phyloP scores from a whole-genome alignment of 2,888 invertebrate genomes.

The Eupithecia exiguata region DNA sequence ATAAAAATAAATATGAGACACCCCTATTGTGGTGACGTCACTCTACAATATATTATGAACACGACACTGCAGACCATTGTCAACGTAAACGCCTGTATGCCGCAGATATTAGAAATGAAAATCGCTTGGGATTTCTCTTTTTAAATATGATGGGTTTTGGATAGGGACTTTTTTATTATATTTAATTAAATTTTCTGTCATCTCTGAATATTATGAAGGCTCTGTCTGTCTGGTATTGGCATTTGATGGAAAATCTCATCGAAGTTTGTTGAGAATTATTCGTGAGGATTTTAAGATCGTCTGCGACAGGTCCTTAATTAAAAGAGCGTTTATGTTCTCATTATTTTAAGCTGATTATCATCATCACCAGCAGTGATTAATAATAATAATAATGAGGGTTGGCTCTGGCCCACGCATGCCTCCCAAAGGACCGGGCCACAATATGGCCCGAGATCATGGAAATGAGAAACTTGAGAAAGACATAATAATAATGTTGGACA shows the following conservation, averaged over 20 bases:
- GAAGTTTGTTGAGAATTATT: slow-evolving; percentile 65
- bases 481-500: no score
- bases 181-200: slow-evolving; percentile 83
- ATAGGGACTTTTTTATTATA: slow-evolving; percentile 82
- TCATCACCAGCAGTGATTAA: background rate
- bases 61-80: slow-evolving; percentile 36
- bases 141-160: slow-evolving; percentile 58
- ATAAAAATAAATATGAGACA: slow-evolving; percentile 74
- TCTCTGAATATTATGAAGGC: slow-evolving; percentile 69
- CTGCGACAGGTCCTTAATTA: slow-evolving; percentile 9
- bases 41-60: slow-evolving; percentile 77
- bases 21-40: slow-evolving; percentile 77
- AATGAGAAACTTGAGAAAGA: no score
- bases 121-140: slow-evolving; percentile 52
- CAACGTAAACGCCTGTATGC: slow-evolving; percentile 50
- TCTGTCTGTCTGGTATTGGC: slow-evolving; percentile 78
- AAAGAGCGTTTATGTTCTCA: slow-evolving; percentile 8
- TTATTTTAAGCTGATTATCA: background rate
- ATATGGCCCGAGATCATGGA: no score
- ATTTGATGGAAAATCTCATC: slow-evolving; percentile 71
- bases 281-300: slow-evolving; percentile 37
- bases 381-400: no score
- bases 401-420: no score
- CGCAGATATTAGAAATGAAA: slow-evolving; percentile 58
- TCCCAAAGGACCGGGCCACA: no score